phyloP scores from a whole-genome alignment of 2,888 invertebrate genomes.

The Aporophyla lueneburgensis region DNA sequence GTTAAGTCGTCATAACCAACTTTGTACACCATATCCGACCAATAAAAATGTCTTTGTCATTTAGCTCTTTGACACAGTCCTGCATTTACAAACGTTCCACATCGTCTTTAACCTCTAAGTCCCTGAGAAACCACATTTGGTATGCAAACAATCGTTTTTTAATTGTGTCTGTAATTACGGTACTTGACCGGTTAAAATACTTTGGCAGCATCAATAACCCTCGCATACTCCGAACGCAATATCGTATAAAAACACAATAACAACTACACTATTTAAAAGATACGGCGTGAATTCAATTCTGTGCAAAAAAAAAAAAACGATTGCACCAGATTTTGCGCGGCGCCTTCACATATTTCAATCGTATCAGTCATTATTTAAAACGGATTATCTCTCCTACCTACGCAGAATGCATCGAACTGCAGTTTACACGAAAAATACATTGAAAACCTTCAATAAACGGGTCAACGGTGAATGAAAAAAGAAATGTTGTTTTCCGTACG shows the following conservation, averaged over 20 bases:
- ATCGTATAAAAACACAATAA: not conserved
- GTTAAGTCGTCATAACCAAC: too few relatives aligned
- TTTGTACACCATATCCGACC: too few relatives aligned
- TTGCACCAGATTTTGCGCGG: constrained; percentile 4
- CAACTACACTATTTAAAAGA: constrained; percentile 15
- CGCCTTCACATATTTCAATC: constrained; percentile 59
- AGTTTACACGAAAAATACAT: constrained; percentile 68
- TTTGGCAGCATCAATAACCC: not conserved
- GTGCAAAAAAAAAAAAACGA: not conserved
- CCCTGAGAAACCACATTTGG: too few relatives aligned
- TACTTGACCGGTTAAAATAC: too few relatives aligned
- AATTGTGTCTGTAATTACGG: too few relatives aligned
- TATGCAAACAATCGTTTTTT: too few relatives aligned
- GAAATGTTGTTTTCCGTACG: constrained; percentile 14
- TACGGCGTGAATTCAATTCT: constrained; percentile 29
- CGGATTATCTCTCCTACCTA: constrained; percentile 42
- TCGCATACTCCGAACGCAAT: not conserved
- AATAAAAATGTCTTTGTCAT: too few relatives aligned
- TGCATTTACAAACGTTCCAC: not conserved
- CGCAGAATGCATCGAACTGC: constrained; percentile 45
- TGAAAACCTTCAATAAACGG: constrained; percentile 64
- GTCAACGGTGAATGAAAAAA: constrained; percentile 45
- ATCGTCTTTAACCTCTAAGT: too few relatives aligned
- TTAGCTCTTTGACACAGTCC: not conserved
- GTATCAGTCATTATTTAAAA: constrained; percentile 60